phyloP scores from a whole-genome alignment of 2,797 vertebrate species.

The Poeciliopsis paucimaculata region DNA sequence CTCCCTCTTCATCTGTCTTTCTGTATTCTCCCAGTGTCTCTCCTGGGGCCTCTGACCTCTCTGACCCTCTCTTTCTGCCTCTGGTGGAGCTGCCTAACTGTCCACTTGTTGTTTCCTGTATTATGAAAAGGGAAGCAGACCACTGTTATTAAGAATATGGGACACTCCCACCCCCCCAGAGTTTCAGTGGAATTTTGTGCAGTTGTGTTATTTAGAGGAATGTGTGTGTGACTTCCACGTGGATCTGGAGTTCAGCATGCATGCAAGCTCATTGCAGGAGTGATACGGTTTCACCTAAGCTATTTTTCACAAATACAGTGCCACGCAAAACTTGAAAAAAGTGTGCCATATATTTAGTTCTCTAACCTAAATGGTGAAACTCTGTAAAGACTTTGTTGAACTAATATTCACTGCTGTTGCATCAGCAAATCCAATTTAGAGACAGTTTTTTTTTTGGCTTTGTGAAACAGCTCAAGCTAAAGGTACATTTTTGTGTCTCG shows the following conservation, averaged over 20 bases:
- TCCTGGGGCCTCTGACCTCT: constrained; percentile 58
- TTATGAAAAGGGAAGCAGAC: constrained; percentile 71
- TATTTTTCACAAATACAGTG: not conserved
- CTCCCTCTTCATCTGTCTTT: constrained; percentile 27
- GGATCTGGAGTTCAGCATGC: constrained; percentile 11
- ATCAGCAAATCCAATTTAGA: not conserved
- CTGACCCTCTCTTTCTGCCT: constrained; percentile 36
- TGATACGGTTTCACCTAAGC: constrained; percentile 11
- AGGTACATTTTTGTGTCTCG: not conserved
- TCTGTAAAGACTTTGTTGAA: not conserved
- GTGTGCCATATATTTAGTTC: not conserved
- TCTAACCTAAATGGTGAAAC: not conserved
- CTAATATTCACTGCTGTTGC: not conserved
- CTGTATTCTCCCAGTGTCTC: constrained; percentile 9
- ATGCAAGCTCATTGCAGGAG: constrained; percentile 4
- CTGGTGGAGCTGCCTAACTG: constrained; percentile 49
- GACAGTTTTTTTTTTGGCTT: not conserved
- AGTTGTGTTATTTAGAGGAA: constrained; percentile 70
- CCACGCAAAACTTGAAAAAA: not conserved
- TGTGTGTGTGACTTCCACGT: constrained; percentile 64
- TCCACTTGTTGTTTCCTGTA: constrained; percentile 65
- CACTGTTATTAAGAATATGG: constrained; percentile 73
- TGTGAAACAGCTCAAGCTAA: not conserved
- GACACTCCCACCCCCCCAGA: constrained; percentile 57
- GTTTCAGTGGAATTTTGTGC: constrained; percentile 65